phyloP scores from a whole-genome alignment of 2,113 vertebrate genomes.

The Ifrita kowaldi region DNA sequence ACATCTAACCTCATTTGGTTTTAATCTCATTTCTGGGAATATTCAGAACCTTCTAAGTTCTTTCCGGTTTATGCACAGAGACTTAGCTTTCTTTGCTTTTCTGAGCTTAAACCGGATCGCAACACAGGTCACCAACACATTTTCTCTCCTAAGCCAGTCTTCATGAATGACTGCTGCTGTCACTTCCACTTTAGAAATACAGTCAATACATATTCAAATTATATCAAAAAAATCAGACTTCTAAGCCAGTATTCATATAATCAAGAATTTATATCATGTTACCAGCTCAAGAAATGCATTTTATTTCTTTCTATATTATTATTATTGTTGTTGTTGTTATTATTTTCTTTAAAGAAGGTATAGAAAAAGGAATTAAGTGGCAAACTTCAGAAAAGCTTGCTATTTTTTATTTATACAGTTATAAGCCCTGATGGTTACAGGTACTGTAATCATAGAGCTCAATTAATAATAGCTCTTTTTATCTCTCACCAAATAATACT shows the following conservation, averaged over 20 bases:
- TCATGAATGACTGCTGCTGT: background rate
- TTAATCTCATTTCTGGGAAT: too few relatives aligned
- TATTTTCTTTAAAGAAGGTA: background rate
- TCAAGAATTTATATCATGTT: background rate
- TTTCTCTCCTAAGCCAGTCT: background rate
- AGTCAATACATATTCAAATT: background rate
- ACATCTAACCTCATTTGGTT: too few relatives aligned
- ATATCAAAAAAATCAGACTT: background rate
- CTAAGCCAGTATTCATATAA: background rate
- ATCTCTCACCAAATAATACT: background rate
- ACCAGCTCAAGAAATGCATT: background rate
- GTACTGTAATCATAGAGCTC: background rate
- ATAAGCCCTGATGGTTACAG: background rate
- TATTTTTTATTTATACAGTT: background rate
- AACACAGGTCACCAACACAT: rapidly evolving
- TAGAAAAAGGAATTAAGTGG: background rate
- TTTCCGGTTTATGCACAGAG: too few relatives aligned
- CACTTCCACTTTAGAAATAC: background rate
- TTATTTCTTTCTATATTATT: background rate
- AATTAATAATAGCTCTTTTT: background rate
- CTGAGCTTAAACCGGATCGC: too few relatives aligned
- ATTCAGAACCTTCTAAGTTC: too few relatives aligned
- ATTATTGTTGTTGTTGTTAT: background rate
- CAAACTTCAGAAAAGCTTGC: background rate
- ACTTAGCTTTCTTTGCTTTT: too few relatives aligned